Conservation (phyloP, 2,797 vertebrate genomes). For the Anas bernieri region DNA sequence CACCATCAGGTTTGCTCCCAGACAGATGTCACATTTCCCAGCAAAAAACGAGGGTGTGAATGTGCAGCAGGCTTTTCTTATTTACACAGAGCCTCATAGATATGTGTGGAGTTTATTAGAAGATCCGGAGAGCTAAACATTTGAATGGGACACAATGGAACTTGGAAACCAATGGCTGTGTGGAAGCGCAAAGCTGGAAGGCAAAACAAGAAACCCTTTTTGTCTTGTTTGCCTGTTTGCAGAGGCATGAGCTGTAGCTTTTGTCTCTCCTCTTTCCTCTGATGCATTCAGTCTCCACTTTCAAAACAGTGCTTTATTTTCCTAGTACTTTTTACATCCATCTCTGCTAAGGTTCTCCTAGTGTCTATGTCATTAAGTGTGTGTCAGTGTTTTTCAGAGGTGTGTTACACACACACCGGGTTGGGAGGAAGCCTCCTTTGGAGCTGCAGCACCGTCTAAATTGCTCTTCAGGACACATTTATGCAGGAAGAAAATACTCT, state of each 20-base stretch:
- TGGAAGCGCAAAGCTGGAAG: not conserved
- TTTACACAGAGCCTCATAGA: not conserved
- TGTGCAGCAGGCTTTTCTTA: not conserved
- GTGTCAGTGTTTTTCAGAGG: not conserved
- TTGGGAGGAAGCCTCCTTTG: not conserved
- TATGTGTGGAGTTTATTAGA: not conserved
- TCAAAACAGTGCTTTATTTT: not conserved
- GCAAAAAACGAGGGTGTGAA: not conserved
- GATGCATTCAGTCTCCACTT: not conserved
- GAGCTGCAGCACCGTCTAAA: not conserved
- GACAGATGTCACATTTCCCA: accelerated
- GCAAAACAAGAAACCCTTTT: accelerated
- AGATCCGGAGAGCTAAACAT: not conserved
- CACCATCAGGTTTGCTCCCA: not conserved
- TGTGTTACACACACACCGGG: not conserved
- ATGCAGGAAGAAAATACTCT: not conserved
- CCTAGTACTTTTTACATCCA: not conserved
- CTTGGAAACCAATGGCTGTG: not conserved
- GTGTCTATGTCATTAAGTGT: accelerated
- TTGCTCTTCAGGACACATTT: not conserved
- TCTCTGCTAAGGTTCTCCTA: not conserved
- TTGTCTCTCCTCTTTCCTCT: not conserved
- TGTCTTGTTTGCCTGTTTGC: not conserved
- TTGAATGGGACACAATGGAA: not conserved
- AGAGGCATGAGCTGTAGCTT: not conserved